Conservation (phyloP, 2,888 invertebrate species). For the Acleris cristana region DNA sequence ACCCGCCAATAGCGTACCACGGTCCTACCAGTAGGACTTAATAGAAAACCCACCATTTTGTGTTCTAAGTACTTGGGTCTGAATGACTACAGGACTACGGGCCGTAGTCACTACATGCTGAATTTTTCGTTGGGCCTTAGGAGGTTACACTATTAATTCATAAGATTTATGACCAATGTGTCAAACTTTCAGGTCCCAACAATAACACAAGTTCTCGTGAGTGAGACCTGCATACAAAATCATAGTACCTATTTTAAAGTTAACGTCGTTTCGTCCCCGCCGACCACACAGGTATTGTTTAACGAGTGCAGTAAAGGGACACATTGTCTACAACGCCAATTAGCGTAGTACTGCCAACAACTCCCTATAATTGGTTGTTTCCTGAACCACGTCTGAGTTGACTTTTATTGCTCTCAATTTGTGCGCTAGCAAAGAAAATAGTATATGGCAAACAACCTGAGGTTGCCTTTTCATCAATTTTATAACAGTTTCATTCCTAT, state of each 20-base stretch:
- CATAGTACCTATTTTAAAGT: neutral
- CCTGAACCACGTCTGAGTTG: constrained; percentile 31
- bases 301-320: constrained; percentile 25
- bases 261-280: neutral
- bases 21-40: no score
- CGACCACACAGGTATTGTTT: neutral
- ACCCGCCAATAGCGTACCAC: no score
- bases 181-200: no score
- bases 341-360: constrained; percentile 26
- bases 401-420: constrained; percentile 35
- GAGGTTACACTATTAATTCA: no score
- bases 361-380: constrained; percentile 36
- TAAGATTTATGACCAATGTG: no score
- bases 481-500: neutral
- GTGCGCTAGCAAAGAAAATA: constrained; percentile 28
- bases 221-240: no score
- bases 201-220: no score
- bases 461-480: constrained; percentile 14
- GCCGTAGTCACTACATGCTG: no score
- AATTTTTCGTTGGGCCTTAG: no score
- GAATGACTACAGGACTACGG: no score
- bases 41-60: no score
- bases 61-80: no score
- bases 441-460: constrained; percentile 30
- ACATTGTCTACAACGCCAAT: constrained; percentile 31